Percentiles rank a stretch among this genome's conserved stretches.
phyloP scores from a whole-genome alignment of 2,113 vertebrate genomes.

The Otolemur garnettii region DNA sequence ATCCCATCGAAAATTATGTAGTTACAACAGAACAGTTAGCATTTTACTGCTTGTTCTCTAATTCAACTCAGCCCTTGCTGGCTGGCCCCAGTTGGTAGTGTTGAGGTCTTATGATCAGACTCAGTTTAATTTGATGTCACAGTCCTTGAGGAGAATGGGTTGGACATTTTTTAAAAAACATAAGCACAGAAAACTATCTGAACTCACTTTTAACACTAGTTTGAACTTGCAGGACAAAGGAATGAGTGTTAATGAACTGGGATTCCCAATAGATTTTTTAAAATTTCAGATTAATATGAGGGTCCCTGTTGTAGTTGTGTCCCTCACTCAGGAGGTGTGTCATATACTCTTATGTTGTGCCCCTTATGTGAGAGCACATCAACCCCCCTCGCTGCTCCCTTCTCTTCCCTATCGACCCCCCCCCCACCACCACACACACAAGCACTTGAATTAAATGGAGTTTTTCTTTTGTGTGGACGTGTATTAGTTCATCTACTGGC shows the following conservation, averaged over 20 bases:
- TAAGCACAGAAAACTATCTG: background rate
- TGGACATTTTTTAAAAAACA: background rate
- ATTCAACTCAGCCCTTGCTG: background rate
- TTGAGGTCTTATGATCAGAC: background rate
- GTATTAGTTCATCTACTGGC: too few relatives aligned
- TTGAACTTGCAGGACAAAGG: background rate
- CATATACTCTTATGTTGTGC: too few relatives aligned
- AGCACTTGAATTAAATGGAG: too few relatives aligned
- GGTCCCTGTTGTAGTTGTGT: too few relatives aligned
- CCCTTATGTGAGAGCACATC: too few relatives aligned
- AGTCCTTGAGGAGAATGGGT: background rate
- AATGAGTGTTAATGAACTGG: background rate
- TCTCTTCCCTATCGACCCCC: too few relatives aligned
- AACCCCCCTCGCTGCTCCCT: too few relatives aligned
- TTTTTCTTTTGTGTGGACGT: too few relatives aligned
- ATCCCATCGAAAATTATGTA: background rate
- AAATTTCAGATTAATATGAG: too few relatives aligned
- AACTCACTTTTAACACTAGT: background rate
- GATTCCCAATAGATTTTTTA: slow-evolving; percentile 2
- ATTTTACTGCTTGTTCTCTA: slow-evolving; percentile 21
- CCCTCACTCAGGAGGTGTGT: too few relatives aligned
- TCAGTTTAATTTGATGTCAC: background rate
- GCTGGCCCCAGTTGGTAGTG: background rate
- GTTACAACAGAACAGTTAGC: background rate
- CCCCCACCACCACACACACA: too few relatives aligned